Conservation (phyloP, 2,888 invertebrate species). For the Pachliopta kotzebuea region DNA sequence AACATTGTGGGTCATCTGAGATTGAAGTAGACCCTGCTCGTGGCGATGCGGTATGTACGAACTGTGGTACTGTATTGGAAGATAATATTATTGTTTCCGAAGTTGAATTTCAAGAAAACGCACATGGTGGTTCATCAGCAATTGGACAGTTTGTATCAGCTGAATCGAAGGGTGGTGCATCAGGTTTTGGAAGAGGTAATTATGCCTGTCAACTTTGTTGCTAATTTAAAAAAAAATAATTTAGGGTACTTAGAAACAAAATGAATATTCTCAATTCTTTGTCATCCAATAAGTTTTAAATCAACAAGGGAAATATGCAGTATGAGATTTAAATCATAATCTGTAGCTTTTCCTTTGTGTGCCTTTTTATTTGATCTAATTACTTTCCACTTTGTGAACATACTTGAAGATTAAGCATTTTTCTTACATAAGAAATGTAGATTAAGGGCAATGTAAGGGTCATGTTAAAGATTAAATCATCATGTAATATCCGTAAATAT, state of each 20-base stretch:
- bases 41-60: conserved; percentile 97
- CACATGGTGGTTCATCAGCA: conserved; percentile 91
- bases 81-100: conserved; percentile 98
- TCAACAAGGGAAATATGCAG: background rate
- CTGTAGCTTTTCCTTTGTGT: too few relatives aligned
- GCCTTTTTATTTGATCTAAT: too few relatives aligned
- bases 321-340: background rate
- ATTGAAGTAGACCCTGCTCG: conserved; percentile 97
- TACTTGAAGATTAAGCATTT: too few relatives aligned
- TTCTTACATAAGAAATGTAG: too few relatives aligned
- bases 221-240: background rate
- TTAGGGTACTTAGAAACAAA: background rate
- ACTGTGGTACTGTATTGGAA: conserved; percentile 97
- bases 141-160: conserved; percentile 96
- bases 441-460: too few relatives aligned
- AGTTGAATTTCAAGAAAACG: conserved; percentile 96
- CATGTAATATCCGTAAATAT: too few relatives aligned
- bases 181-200: conserved; percentile 87
- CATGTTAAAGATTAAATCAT: too few relatives aligned
- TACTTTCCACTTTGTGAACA: too few relatives aligned
- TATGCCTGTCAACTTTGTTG: background rate
- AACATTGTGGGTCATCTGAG: conserved; percentile 92
- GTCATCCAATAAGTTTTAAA: background rate
- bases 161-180: conserved; percentile 92
- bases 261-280: background rate